Percentiles rank a stretch among this genome's conserved stretches.
Conservation (phyloP, 1,140 invertebrate genomes). For the Laodelphax striatellus region DNA sequence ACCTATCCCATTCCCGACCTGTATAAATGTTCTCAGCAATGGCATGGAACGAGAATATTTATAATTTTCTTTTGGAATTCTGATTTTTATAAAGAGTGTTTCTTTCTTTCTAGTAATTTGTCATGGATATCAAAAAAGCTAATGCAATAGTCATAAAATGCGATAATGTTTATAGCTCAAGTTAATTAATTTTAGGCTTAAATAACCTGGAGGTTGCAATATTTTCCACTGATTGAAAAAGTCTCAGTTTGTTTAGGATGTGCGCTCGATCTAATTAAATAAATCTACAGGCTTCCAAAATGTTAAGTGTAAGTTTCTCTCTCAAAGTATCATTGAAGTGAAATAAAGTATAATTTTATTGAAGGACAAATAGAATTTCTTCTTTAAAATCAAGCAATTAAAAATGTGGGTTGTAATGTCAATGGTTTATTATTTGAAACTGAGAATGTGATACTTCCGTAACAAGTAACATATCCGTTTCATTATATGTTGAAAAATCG, state of each 20-base stretch:
- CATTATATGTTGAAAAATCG: too few relatives aligned
- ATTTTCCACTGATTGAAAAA: neutral
- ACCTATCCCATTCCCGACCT: constrained; percentile 15
- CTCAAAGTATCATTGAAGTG: too few relatives aligned
- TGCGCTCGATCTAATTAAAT: too few relatives aligned
- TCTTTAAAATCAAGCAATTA: neutral
- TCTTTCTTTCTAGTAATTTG: constrained; percentile 5
- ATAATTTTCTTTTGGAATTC: constrained; percentile 1
- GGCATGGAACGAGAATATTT: constrained; percentile 20
- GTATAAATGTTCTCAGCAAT: constrained; percentile 9
- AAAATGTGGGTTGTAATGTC: neutral
- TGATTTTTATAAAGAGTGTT: neutral
- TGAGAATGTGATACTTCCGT: too few relatives aligned
- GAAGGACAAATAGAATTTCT: neutral
- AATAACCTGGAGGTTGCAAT: constrained; percentile 2
- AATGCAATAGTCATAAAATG: too few relatives aligned
- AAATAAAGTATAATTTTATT: neutral
- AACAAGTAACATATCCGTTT: too few relatives aligned
- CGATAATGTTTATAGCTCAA: constrained; percentile 3
- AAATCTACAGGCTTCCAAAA: too few relatives aligned
- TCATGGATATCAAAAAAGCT: neutral
- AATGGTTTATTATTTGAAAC: too few relatives aligned
- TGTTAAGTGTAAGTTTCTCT: too few relatives aligned
- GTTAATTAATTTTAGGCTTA: neutral
- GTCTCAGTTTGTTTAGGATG: neutral